These are phyloP conservation scores for Naso thynnoides DNA, from an alignment of 2,797 vertebrate species.

Conservation along the genomic window DNA sequence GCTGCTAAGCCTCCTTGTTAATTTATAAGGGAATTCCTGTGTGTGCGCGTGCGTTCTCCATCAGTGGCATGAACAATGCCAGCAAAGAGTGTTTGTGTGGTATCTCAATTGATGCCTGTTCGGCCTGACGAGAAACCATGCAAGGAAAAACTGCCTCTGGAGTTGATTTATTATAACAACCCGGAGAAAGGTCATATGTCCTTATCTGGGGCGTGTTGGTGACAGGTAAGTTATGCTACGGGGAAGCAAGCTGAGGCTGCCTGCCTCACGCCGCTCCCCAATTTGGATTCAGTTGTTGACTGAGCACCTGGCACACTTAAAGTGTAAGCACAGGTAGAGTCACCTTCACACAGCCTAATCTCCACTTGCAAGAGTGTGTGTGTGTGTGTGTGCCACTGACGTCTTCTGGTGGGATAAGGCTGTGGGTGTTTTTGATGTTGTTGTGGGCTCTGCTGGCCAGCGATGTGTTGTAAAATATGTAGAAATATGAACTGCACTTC, in stretches of 20 bases:
- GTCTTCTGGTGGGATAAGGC: conserved; percentile 43
- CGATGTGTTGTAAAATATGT: conserved; percentile 6
- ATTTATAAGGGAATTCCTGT: not conserved
- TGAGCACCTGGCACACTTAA: conserved; percentile 72
- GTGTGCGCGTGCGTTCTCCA: conserved; percentile 41
- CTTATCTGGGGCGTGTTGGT: conserved; percentile 76
- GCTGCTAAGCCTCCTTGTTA: not conserved
- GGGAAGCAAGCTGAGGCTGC: conserved; percentile 56
- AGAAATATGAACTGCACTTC: conserved; percentile 4
- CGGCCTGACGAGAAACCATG: conserved; percentile 59
- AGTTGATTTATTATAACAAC: conserved; percentile 79
- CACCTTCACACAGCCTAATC: conserved; percentile 81
- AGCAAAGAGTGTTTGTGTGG: conserved; percentile 63
- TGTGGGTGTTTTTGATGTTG: conserved; percentile 53
- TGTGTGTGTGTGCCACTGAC: conserved; percentile 24
- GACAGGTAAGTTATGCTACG: conserved; percentile 80
- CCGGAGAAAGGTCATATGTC: conserved; percentile 84
- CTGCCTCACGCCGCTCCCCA: conserved; percentile 48
- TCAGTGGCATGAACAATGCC: conserved; percentile 60
- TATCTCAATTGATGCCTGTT: conserved; percentile 77
- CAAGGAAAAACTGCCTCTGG: conserved; percentile 70
- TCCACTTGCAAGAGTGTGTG: conserved; percentile 46
- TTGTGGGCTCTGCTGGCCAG: conserved; percentile 19
- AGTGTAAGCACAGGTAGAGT: conserved; percentile 77
- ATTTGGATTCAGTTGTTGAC: conserved; percentile 74